Base-by-base conservation (phyloP, 92 coral and sea anemone species). In the Porites cylindrica region DNA sequence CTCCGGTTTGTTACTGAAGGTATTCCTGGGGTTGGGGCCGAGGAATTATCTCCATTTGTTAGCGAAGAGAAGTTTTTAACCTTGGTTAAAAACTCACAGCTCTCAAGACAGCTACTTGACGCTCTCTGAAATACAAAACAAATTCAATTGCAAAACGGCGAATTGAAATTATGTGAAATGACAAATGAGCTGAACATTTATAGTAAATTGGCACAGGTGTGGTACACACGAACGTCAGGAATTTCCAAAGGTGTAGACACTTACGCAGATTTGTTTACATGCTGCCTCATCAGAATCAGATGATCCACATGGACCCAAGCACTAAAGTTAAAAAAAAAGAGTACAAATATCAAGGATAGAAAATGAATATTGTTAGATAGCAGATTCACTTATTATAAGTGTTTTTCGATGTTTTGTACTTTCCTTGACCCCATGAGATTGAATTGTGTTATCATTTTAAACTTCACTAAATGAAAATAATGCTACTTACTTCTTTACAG, bases 241-340 rank as follows among this genome's bases (percentile, higher is more conserved):
- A 38, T 38, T 38, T 38, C 47, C 47, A 38, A 38, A 38, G 47
- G 47, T 38, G 47, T 38, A 38, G 47, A 38, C 19, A 61, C 87
- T 83, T 72, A 83, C 87, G 17, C 87, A 83, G 1, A 8, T 47
- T 51, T 43, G 79, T 50, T 32, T 59, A 72, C 87, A 83, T 10
- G 62, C 7, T 14, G 18, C 14, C 21, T 59, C 73, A 50, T 47
- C 63, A 7, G 60, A 7, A 17, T 58, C 60, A 12, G 78, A 1
- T n/a, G 0, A 7, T 72, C 16, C 63, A 83, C 87, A 83, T 1
- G 87, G 87, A 9, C 50, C 63, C 7, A 83, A 26, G 32, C 87
- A 83, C 87, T 83, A 50, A 7, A 23, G 10, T 10, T 24, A 5
- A 64, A 82, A 1, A 1, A 4, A 82, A 10, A 51, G 6, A 12